Conservation (phyloP, 2,888 invertebrate species). For the Reticulitermes lucifugus region DNA sequence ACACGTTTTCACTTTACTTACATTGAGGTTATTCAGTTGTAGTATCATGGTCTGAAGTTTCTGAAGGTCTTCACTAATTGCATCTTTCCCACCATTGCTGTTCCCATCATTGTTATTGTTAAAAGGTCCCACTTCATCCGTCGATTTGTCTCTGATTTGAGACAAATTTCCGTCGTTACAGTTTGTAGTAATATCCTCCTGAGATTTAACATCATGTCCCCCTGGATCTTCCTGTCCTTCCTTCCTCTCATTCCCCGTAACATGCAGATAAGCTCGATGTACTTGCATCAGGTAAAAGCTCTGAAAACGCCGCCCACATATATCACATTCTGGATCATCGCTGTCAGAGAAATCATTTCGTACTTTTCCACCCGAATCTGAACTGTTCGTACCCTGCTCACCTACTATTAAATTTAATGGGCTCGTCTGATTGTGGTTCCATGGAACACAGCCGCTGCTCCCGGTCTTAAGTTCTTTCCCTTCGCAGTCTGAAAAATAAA, state of each 20-base stretch:
- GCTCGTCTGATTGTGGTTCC: conserved; percentile 72
- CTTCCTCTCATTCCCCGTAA: conserved; percentile 20
- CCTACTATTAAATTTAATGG: conserved; percentile 83
- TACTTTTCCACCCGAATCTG: conserved; percentile 66
- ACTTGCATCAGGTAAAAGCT: conserved; percentile 62
- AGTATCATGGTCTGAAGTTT: conserved; percentile 92
- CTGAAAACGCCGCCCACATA: conserved; percentile 61
- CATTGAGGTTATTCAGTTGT: conserved; percentile 85
- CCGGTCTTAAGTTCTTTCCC: conserved; percentile 55
- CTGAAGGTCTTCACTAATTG: conserved; percentile 86
- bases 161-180: not conserved
- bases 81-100: conserved; percentile 62
- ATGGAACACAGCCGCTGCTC: conserved; percentile 53
- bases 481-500: conserved; percentile 73
- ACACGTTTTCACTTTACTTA: conserved; percentile 70
- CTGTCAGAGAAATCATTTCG: conserved; percentile 56
- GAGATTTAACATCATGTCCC: not conserved
- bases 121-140: conserved; percentile 36
- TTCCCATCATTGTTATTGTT: conserved; percentile 48
- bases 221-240: not conserved
- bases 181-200: not conserved
- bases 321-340: conserved; percentile 59
- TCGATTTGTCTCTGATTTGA: conserved; percentile 49
- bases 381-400: conserved; percentile 67
- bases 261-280: conserved; percentile 63